phyloP scores from a whole-genome alignment of 2,888 invertebrate genomes.

The Trichogramma evanescens region DNA sequence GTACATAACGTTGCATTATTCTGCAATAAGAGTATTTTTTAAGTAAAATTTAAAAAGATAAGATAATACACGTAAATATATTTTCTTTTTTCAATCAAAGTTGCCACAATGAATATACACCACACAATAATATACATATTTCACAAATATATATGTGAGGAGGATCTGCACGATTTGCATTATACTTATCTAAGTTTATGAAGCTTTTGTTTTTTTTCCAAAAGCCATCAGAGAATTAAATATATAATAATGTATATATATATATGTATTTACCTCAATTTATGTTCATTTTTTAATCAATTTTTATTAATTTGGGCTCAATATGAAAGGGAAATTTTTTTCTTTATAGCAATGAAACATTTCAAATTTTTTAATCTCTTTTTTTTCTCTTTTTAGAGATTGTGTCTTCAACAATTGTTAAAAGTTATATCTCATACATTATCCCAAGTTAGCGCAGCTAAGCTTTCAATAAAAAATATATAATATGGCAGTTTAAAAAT shows the following conservation, averaged over 20 bases:
- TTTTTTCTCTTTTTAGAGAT: conserved; percentile 29
- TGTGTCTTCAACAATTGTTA: conserved; percentile 38
- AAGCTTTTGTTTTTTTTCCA: conserved; percentile 19
- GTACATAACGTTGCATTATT: conserved; percentile 4
- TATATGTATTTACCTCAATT: conserved; percentile 15
- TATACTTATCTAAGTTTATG: conserved; percentile 18
- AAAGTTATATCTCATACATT: conserved; percentile 42
- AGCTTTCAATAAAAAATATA: conserved; percentile 29
- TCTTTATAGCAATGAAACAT: conserved; percentile 17
- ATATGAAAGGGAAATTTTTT: conserved; percentile 32
- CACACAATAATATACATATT: conserved; percentile 8
- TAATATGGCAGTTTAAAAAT: conserved; percentile 38
- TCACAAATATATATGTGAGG: conserved; percentile 18
- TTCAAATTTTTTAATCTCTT: conserved; percentile 9
- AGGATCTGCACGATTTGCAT: conserved; percentile 17
- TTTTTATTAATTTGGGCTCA: conserved; percentile 27
- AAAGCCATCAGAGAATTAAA: conserved; percentile 20
- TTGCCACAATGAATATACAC: conserved; percentile 12
- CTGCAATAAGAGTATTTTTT: conserved; percentile 18
- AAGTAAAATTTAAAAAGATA: conserved; percentile 6
- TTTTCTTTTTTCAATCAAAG: not conserved
- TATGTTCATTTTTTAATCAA: conserved; percentile 15
- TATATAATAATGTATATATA: conserved; percentile 9
- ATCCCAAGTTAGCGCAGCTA: conserved; percentile 44
- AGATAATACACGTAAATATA: conserved; percentile 6